phyloP scores from a whole-genome alignment of 2,113 vertebrate species.

The Actenoides hombroni region DNA sequence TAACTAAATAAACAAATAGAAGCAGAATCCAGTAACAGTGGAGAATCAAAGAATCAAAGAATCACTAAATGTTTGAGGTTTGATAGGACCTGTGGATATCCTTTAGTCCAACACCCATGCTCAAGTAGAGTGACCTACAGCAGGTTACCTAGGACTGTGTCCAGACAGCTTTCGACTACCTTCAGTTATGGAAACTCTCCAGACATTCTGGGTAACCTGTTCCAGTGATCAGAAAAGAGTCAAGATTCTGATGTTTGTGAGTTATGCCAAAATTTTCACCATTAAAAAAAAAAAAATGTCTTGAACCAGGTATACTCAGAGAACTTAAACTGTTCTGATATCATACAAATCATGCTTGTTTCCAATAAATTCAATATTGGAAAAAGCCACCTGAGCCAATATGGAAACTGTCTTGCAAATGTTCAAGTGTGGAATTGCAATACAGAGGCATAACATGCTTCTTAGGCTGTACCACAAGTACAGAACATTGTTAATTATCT shows the following conservation, averaged over 20 bases:
- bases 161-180: background rate
- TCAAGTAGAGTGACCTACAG: background rate
- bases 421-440: background rate
- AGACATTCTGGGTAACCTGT: background rate
- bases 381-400: background rate
- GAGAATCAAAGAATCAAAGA: background rate
- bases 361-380: background rate
- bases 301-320: background rate
- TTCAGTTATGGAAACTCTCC: background rate
- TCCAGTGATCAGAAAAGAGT: background rate
- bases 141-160: background rate
- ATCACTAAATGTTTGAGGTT: background rate
- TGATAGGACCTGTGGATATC: background rate
- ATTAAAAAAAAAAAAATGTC: background rate
- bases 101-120: rapidly evolving
- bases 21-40: background rate
- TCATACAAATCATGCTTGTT: background rate
- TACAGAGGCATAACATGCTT: background rate
- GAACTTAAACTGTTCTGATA: background rate
- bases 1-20: background rate
- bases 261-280: background rate
- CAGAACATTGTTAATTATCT: constrained; percentile 1
- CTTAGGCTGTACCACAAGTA: background rate
- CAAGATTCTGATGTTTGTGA: background rate
- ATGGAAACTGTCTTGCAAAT: background rate